A percentile compares a stretch with the other conserved stretches of the same genome.
These are phyloP conservation scores for Tauraco erythrolophus DNA, from an alignment of 2,113 vertebrate species.

Conservation along the genomic window DNA sequence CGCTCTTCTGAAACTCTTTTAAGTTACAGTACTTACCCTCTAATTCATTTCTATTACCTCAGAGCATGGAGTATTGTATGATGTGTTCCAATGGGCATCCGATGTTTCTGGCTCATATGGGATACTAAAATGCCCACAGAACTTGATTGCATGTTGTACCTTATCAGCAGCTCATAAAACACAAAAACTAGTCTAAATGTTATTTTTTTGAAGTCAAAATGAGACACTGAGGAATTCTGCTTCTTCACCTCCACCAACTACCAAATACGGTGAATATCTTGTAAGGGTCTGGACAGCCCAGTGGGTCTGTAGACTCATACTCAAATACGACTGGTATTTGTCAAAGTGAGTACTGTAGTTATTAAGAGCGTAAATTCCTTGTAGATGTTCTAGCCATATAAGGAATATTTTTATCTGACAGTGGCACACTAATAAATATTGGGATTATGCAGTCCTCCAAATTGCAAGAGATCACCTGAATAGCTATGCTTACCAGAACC, in stretches of 20 bases:
- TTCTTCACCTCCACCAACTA: not conserved
- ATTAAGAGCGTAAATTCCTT: not conserved
- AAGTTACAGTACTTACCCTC: not conserved
- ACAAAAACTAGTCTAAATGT: not conserved
- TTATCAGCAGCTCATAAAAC: not conserved
- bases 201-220: not conserved
- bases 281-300: not conserved
- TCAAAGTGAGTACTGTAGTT: not conserved
- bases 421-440: constrained; percentile 17
- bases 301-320: not conserved
- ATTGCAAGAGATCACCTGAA: not conserved
- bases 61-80: not conserved
- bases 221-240: not conserved
- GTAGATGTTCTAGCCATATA: not conserved
- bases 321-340: not conserved
- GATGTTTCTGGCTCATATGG: not conserved
- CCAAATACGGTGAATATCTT: not conserved
- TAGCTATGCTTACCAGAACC: not conserved
- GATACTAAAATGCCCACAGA: not conserved
- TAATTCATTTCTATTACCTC: not conserved
- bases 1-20: not conserved
- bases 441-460: not conserved
- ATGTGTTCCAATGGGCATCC: not conserved
- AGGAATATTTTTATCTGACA: not conserved
- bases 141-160: not conserved